Conservation (phyloP, 2,888 invertebrate genomes). For the Drosophila conformis region DNA sequence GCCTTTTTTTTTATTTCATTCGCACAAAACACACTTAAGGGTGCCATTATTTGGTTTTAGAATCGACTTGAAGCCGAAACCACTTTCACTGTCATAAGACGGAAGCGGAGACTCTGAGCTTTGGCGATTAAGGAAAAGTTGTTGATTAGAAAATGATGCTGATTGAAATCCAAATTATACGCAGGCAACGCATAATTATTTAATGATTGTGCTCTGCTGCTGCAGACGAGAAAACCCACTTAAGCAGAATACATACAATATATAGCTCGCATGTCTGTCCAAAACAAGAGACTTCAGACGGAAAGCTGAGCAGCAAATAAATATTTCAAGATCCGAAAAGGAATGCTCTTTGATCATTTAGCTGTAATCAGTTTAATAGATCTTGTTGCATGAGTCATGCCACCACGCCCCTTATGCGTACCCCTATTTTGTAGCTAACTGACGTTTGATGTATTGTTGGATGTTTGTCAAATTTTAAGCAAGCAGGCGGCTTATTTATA, state of each 20-base stretch:
- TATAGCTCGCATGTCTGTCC: conserved; percentile 23
- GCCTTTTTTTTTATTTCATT: conserved; percentile 45
- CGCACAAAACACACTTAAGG: conserved; percentile 40
- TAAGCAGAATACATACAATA: conserved; percentile 3
- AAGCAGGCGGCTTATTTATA: conserved; percentile 24
- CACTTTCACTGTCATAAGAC: conserved; percentile 64
- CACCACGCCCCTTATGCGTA: conserved; percentile 43
- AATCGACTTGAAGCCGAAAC: conserved; percentile 48
- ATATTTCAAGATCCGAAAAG: conserved; percentile 1
- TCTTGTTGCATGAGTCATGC: conserved; percentile 44
- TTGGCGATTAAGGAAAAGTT: conserved; percentile 55
- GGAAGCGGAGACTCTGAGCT: conserved; percentile 44
- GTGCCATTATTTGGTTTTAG: conserved; percentile 67
- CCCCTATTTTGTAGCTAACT: conserved; percentile 41
- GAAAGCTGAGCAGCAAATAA: conserved; percentile 30
- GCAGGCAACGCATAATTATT: conserved; percentile 52
- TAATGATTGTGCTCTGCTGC: conserved; percentile 38
- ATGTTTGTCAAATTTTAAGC: conserved; percentile 57
- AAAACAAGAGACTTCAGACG: conserved; percentile 48
- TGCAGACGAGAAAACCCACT: conserved; percentile 19
- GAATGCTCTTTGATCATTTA: conserved; percentile 18
- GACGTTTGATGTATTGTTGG: conserved; percentile 58
- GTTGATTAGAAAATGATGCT: conserved; percentile 66
- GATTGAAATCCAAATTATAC: conserved; percentile 53
- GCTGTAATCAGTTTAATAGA: conserved; percentile 46